phyloP scores from a whole-genome alignment of 35 echinoderm and acorn worm genomes.

The Stichopus chloronotus region DNA sequence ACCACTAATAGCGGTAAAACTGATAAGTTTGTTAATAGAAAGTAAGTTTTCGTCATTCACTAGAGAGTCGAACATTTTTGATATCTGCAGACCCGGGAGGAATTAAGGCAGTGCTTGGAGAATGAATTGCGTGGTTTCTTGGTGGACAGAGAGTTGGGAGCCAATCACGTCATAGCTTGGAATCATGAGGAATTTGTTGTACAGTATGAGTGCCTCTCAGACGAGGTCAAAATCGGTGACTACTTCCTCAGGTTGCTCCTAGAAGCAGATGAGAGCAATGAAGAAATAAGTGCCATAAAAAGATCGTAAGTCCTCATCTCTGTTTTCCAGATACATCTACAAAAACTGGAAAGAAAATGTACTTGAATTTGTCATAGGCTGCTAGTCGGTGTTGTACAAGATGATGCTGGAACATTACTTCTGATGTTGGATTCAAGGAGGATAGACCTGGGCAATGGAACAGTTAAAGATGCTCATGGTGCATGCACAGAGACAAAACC shows the following conservation, averaged over 20 bases:
- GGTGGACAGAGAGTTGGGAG: slow-evolving; percentile 85
- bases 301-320: slow-evolving; percentile 81
- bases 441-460: no score
- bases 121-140: slow-evolving; percentile 96
- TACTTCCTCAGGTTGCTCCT: slow-evolving; percentile 93
- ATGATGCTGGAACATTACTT: background rate
- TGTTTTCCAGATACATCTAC: background rate
- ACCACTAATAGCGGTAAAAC: no score
- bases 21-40: no score
- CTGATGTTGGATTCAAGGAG: no score
- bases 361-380: background rate
- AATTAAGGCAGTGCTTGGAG: slow-evolving; percentile 87
- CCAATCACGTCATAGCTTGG: slow-evolving; percentile 91
- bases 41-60: background rate
- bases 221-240: slow-evolving; percentile 99
- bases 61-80: background rate
- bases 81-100: slow-evolving; percentile 79
- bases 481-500: no score
- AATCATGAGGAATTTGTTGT: slow-evolving; percentile 99
- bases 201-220: slow-evolving; percentile 84
- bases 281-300: slow-evolving; percentile 94
- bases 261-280: slow-evolving; percentile 92
- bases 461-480: no score
- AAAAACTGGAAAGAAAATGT: no score
- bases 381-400: background rate